A percentile compares a stretch with the other conserved stretches of the same genome.
Conservation (phyloP, 2,797 vertebrate species). For the Nannoperca obscura region DNA sequence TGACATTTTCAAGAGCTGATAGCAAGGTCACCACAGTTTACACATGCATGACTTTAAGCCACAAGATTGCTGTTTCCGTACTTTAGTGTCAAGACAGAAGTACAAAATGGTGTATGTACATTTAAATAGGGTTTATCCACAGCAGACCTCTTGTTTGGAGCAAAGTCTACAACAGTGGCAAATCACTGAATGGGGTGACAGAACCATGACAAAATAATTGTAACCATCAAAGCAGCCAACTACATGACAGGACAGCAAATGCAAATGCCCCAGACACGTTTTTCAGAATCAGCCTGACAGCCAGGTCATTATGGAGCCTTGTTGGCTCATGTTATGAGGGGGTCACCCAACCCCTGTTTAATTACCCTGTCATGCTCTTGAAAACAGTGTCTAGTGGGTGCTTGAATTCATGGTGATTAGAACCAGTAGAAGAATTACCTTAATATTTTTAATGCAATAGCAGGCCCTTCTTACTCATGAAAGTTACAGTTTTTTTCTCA, state of each 20-base stretch:
- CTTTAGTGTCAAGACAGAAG: not conserved
- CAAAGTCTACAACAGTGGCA: not conserved
- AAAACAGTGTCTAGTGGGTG: not conserved
- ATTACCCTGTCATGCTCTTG: not conserved
- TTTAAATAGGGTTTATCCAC: not conserved
- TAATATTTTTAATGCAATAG: not conserved
- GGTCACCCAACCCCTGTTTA: not conserved
- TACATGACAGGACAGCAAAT: not conserved
- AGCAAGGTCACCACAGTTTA: not conserved
- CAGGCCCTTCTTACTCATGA: not conserved
- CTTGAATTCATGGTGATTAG: not conserved
- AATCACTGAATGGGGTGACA: not conserved
- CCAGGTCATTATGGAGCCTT: slow-evolving; percentile 2
- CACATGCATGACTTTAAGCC: not conserved
- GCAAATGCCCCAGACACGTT: not conserved
- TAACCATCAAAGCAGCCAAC: not conserved
- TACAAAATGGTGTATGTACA: not conserved
- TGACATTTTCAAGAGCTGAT: not conserved
- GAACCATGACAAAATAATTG: not conserved
- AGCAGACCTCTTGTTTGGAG: not conserved
- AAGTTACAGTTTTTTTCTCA: not conserved
- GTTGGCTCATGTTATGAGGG: not conserved
- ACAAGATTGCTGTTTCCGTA: not conserved
- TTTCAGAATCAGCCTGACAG: not conserved
- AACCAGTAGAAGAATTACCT: not conserved